A percentile compares a stretch with the other conserved stretches of the same genome.
phyloP scores from a whole-genome alignment of 2,113 vertebrate genomes.

The Limanda limanda region DNA sequence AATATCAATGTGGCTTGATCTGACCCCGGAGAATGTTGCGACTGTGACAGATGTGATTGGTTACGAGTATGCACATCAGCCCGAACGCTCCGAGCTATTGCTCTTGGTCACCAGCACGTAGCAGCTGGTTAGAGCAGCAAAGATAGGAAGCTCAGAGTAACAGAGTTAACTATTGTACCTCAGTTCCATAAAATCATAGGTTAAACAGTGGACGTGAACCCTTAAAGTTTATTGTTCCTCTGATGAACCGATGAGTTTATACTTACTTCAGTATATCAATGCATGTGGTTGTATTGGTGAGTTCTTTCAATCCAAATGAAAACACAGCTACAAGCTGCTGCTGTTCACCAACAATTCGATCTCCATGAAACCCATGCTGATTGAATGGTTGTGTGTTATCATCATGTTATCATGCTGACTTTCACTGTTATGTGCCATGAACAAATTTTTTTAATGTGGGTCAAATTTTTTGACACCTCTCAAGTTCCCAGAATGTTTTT shows the following conservation, averaged over 20 bases:
- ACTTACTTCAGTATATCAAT: conserved; percentile 12
- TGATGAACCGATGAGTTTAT: conserved; percentile 8
- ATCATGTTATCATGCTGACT: conserved; percentile 23
- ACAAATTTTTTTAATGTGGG: conserved; percentile 25
- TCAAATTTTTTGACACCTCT: conserved; percentile 26
- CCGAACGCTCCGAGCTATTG: conserved; percentile 32
- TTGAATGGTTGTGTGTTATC: conserved; percentile 9
- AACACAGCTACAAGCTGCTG: conserved; percentile 32
- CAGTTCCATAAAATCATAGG: conserved; percentile 23
- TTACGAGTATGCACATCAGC: conserved; percentile 55
- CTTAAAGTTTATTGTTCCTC: neutral
- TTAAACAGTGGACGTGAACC: conserved; percentile 23
- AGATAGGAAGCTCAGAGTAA: conserved; percentile 13
- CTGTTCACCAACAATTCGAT: conserved; percentile 18
- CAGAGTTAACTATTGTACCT: conserved; percentile 15
- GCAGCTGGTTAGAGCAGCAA: conserved; percentile 15
- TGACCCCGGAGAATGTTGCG: conserved; percentile 62
- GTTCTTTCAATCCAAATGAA: conserved; percentile 26
- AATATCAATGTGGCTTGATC: conserved; percentile 72
- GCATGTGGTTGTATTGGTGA: conserved; percentile 20
- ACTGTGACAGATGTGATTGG: conserved; percentile 72
- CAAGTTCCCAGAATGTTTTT: neutral
- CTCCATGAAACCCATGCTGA: conserved; percentile 33
- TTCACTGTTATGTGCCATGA: conserved; percentile 32
- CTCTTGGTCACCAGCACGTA: conserved; percentile 58